Percentiles rank a stretch among this genome's conserved stretches.
Evolutionary conservation across 2,888 invertebrate genomes (phyloP).

Genomic region (Autographa pulchrina): DNA sequence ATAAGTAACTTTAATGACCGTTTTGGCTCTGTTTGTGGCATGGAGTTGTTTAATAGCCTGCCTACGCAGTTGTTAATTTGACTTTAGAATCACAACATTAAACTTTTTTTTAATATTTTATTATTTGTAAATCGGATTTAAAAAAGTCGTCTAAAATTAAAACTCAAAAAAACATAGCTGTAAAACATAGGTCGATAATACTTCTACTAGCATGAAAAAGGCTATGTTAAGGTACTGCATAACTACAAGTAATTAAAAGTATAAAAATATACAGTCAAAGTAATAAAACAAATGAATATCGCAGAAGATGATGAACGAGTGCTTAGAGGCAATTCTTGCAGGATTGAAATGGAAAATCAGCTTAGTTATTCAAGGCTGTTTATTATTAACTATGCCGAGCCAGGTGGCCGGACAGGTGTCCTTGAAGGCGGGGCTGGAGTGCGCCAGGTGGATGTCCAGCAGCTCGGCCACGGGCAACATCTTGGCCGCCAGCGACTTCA

Average conservation of each 20-base stretch:
- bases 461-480: conserved; percentile 79
- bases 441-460: conserved; percentile 79
- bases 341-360: neutral
- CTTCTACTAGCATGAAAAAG: no score
- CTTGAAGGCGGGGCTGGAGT: conserved; percentile 81
- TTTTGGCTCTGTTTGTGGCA: neutral
- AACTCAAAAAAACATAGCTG: no score
- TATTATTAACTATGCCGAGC: conserved; percentile 84
- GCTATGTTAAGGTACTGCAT: no score
- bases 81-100: no score
- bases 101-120: no score
- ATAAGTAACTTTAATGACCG: neutral
- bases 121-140: no score
- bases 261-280: no score
- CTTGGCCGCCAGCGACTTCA: conserved; percentile 74
- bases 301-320: neutral
- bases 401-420: conserved; percentile 80
- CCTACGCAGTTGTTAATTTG: no score
- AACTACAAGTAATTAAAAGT: no score
- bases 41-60: no score
- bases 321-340: neutral
- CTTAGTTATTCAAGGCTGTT: conserved; percentile 61
- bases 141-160: no score
- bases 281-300: neutral
- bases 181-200: no score